These are phyloP conservation scores for Batillaria attramentaria DNA, from an alignment of 1,140 invertebrate species.

Conservation along the genomic window DNA sequence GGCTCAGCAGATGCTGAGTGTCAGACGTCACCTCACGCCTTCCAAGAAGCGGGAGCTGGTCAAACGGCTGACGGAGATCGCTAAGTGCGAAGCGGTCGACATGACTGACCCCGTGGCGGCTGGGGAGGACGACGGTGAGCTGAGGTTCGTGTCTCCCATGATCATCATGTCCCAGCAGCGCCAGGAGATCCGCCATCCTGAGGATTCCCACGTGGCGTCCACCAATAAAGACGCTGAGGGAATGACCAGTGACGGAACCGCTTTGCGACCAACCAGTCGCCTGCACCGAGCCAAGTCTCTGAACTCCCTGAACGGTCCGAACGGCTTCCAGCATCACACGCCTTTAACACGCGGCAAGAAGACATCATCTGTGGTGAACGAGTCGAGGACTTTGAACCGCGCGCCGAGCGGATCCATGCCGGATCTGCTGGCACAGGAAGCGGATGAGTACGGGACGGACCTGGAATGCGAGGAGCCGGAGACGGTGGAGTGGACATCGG, in stretches of 20 bases:
- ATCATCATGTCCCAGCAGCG: constrained; percentile 26
- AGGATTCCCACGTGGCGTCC: neutral
- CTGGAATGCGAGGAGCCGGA: neutral
- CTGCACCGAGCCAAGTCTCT: neutral
- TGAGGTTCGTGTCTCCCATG: constrained; percentile 12
- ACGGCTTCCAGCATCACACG: neutral
- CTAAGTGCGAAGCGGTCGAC: constrained; percentile 37
- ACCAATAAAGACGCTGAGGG: neutral
- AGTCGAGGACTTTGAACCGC: neutral
- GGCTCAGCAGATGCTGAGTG: neutral
- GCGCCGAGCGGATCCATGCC: neutral
- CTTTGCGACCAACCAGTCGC: neutral
- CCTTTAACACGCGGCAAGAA: neutral
- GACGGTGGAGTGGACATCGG: neutral
- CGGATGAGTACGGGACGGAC: no score
- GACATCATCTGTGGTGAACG: no score
- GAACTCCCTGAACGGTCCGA: constrained; percentile 3
- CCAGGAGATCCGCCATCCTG: neutral
- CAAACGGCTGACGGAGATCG: constrained; percentile 32
- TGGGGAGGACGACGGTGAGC: neutral
- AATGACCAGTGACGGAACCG: neutral
- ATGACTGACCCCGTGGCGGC: neutral
- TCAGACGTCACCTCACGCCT: constrained; percentile 32
- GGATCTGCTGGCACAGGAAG: neutral
- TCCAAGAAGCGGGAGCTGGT: constrained; percentile 35